Conservation (phyloP, 2,888 invertebrate genomes). For the Synergus laeviventris region DNA sequence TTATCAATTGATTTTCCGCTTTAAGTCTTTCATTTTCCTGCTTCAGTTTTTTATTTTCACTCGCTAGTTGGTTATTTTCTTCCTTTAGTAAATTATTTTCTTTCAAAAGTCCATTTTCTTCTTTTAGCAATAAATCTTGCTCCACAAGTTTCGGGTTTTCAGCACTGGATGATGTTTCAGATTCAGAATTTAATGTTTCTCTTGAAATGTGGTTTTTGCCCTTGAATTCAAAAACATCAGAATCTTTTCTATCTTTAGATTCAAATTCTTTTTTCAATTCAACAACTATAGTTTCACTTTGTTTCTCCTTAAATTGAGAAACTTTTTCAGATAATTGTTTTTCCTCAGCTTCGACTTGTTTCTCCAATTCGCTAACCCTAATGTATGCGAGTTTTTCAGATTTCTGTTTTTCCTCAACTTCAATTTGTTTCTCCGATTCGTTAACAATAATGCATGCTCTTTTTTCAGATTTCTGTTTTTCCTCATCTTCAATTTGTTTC, state of each 20-base stretch:
- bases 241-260: neutral
- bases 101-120: neutral
- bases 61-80: neutral
- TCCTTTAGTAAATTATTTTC: neutral
- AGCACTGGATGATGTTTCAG: neutral
- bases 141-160: neutral
- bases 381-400: neutral
- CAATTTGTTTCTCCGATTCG: too few species aligned
- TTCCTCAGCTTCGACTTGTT: neutral
- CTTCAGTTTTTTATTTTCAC: neutral
- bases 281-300: neutral
- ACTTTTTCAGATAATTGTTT: neutral
- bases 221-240: neutral
- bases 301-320: neutral
- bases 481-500: too few species aligned
- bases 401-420: neutral
- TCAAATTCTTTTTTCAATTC: neutral
- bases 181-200: neutral
- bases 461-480: too few species aligned
- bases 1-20: conserved; percentile 7
- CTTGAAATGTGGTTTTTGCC: neutral
- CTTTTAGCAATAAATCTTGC: neutral
- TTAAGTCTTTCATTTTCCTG: neutral
- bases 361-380: neutral
- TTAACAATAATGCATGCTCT: too few species aligned